Evolutionary conservation across 2,797 vertebrate species (phyloP), one percentile per base, ranked within the genome.

Genomic region (Platalea minor): DNA sequence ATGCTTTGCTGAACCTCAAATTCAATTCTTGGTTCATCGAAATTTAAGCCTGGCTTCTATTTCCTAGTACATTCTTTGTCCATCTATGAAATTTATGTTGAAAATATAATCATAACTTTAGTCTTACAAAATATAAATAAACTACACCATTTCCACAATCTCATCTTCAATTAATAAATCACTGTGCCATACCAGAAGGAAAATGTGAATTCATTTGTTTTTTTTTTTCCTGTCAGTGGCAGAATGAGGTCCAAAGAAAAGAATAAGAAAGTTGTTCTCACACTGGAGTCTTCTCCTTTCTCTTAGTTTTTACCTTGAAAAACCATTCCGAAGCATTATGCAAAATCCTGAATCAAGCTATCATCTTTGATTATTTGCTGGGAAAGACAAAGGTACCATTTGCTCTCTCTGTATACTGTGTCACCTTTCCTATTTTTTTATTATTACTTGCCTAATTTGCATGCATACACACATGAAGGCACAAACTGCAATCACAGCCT

Each of bases 401-500:
- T 82, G 37, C 51, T 67, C 61, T 69, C 43, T 35, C 2, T 68
- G 25, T 67, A 39, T 14, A n/a, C 31, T 63, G 3, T 39, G 63
- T 64, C 51, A 61, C 51, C 21, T 89, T 79, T 77, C 25, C 21
- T 56, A n/a, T 19, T 69, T 86, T 81, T 81, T 84, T n/a, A 73
- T 79, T 84, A 73, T 82, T 63, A 33, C 26, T 23, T 82, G 7
- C 21, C 37, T 80, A 56, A 94, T 96, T 68, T 92, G 21, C 88
- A 84, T 70, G 20, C 46, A 90, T 37, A 17, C 16, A 57, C 11
- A 57, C 54, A 13, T 50, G 88, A 79, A 70, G 64, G 43, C 31
- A 64, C 45, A 85, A 85, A 53, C 37, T 68, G 60, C 60, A 94
- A 92, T 90, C 80, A 93, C 31, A 76, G 64, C 11, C 31, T 87